Evolutionary conservation across 1,140 invertebrate genomes (phyloP).

Genomic region (Procambarus clarkii): DNA sequence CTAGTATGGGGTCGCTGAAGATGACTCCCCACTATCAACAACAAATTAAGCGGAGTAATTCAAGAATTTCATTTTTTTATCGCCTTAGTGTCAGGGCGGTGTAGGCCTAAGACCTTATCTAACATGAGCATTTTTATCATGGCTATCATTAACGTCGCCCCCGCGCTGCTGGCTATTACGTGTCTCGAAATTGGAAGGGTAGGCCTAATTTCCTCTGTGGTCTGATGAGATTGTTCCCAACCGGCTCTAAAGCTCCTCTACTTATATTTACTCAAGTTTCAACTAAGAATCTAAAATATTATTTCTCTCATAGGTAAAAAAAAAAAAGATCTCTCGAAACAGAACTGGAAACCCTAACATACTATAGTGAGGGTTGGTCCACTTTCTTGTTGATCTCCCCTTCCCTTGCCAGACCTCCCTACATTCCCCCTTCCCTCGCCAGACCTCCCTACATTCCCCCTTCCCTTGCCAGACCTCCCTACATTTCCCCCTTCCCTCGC

Average conservation of each 20-base stretch:
- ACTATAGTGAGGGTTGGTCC: background rate
- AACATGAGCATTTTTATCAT: conserved; percentile 24
- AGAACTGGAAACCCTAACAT: background rate
- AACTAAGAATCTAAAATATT: background rate
- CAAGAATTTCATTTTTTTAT: background rate
- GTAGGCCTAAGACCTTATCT: background rate
- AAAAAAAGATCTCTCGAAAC: background rate
- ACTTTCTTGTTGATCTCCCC: background rate
- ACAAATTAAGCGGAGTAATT: background rate
- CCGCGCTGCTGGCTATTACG: conserved; percentile 7
- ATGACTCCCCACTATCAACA: background rate
- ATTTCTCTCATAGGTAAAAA: background rate
- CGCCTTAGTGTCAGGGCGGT: background rate
- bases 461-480: background rate
- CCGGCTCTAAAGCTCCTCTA: background rate
- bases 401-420: background rate
- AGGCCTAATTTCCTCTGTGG: conserved; percentile 25
- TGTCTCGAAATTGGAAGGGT: background rate
- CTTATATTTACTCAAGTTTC: background rate
- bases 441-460: background rate
- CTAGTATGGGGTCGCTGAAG: too few species aligned
- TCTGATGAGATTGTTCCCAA: background rate
- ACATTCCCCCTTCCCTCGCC: background rate
- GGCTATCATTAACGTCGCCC: conserved; percentile 28
- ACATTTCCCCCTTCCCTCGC: too few species aligned